These are phyloP conservation scores for Nannoperca australis DNA, from an alignment of 2,797 vertebrate species.

Conservation along the genomic window DNA sequence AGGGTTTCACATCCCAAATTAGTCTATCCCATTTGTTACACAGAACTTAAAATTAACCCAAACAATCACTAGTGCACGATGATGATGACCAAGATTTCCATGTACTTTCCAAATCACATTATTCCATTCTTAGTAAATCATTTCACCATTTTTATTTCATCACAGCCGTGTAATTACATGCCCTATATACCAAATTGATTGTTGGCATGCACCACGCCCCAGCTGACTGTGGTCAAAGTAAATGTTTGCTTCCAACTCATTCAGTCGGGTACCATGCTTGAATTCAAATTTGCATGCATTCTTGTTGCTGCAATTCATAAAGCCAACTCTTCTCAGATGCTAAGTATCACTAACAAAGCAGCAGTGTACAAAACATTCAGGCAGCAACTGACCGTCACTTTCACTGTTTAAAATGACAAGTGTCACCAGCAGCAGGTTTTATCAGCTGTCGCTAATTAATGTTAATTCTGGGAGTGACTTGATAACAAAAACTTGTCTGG, in stretches of 20 bases:
- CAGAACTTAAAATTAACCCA: slow-evolving; percentile 10
- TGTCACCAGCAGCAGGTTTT: not conserved
- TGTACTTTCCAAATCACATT: not conserved
- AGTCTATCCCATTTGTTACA: slow-evolving; percentile 16
- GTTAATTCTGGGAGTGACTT: not conserved
- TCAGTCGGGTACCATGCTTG: not conserved
- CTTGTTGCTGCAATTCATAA: not conserved
- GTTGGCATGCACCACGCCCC: not conserved
- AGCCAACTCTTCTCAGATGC: not conserved
- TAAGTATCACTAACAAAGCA: not conserved
- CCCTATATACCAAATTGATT: not conserved
- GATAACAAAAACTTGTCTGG: not conserved
- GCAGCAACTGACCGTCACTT: not conserved
- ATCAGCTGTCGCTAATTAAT: not conserved
- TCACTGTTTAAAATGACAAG: not conserved
- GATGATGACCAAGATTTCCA: slow-evolving; percentile 10
- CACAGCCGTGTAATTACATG: not conserved
- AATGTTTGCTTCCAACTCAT: slow-evolving; percentile 3
- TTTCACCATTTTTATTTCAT: not conserved
- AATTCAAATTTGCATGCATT: not conserved
- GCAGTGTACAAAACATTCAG: not conserved
- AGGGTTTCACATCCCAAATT: slow-evolving; percentile 41
- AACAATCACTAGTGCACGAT: slow-evolving; percentile 5
- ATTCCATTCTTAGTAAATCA: not conserved
- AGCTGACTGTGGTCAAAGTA: not conserved